These are phyloP conservation scores for Blastobasis adustella DNA, from an alignment of 2,888 invertebrate genomes.

Conservation along the genomic window DNA sequence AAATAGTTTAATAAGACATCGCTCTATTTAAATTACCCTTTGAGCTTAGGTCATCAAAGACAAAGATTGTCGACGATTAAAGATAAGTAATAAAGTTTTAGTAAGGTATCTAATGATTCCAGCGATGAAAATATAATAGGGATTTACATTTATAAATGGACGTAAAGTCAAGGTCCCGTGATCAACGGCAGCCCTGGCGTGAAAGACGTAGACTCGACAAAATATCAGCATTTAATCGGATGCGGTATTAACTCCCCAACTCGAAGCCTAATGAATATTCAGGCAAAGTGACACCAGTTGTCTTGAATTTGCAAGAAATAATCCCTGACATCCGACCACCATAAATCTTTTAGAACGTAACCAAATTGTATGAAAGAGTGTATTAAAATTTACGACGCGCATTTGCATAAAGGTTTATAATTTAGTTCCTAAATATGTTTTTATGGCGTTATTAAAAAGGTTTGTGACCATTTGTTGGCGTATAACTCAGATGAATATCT, in stretches of 20 bases:
- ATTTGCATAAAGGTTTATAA: constrained; percentile 3
- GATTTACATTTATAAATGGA: no score
- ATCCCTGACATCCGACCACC: constrained; percentile 36
- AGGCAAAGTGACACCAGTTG: constrained; percentile 47
- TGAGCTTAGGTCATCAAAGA: no score
- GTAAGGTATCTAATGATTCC: no score
- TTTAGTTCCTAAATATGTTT: background rate
- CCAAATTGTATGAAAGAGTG: constrained; percentile 16
- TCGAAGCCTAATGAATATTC: constrained; percentile 56
- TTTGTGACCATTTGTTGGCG: background rate
- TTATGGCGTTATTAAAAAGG: background rate
- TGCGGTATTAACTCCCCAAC: constrained; percentile 40
- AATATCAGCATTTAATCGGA: constrained; percentile 37
- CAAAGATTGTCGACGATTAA: no score
- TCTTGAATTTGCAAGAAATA: constrained; percentile 56
- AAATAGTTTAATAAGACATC: no score
- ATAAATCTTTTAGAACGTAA: constrained; percentile 41
- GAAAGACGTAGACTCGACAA: constrained; percentile 11
- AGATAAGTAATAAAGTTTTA: no score
- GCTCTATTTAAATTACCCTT: no score
- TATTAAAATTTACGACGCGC: constrained; percentile 7
- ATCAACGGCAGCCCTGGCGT: background rate
- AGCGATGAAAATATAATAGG: no score
- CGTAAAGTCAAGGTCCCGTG: no score
- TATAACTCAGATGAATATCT: no score